Percentiles rank a stretch among this genome's conserved stretches.
Evolutionary conservation across 2,888 invertebrate species (phyloP).

Genomic region (Tetragnatha montana): DNA sequence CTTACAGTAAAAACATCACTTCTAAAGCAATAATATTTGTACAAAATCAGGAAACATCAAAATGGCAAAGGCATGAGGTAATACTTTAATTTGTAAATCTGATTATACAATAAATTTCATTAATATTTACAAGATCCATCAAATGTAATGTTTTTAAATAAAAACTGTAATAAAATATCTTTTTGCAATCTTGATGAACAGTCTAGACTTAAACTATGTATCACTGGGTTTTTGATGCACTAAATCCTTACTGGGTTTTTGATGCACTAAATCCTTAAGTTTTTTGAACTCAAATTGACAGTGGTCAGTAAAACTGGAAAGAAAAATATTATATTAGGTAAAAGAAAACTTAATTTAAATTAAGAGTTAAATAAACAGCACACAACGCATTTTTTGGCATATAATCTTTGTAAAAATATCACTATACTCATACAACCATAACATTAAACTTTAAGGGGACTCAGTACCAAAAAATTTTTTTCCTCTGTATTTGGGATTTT

Average conservation of each 20-base stretch:
- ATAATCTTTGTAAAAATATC: not conserved
- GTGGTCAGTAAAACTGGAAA: slow-evolving; percentile 18
- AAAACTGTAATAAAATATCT: not conserved
- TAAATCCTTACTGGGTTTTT: slow-evolving; percentile 10
- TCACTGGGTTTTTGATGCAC: not conserved
- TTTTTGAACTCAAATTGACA: slow-evolving; percentile 21
- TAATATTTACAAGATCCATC: not conserved
- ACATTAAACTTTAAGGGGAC: too few species aligned
- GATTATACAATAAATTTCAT: not conserved
- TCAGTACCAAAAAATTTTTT: too few species aligned
- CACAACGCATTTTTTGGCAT: not conserved
- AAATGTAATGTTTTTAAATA: too few species aligned
- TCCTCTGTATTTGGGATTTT: too few species aligned
- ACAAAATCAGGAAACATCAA: too few species aligned
- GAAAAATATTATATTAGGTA: not conserved
- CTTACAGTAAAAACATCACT: too few species aligned
- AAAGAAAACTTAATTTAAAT: not conserved
- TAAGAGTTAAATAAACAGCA: not conserved
- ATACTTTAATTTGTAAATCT: not conserved
- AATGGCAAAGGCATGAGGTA: too few species aligned
- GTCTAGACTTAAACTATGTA: not conserved
- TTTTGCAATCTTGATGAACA: not conserved
- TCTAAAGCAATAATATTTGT: too few species aligned
- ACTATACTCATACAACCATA: not conserved
- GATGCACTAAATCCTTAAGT: not conserved